phyloP scores from a whole-genome alignment of 2,888 invertebrate genomes.

The Dasysyrphus albostriatus region DNA sequence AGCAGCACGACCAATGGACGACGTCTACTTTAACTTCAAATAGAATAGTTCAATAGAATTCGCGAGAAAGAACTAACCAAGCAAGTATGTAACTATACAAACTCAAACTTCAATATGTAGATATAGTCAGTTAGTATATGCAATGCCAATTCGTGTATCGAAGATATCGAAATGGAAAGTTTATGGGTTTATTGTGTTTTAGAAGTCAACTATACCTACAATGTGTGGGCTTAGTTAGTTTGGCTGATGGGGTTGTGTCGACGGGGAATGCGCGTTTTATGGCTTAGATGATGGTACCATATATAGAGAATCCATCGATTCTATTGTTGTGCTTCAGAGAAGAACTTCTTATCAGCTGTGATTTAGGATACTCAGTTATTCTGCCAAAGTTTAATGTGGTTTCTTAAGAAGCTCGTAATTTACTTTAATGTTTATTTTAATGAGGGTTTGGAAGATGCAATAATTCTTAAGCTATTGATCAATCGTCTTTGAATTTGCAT shows the following conservation, averaged over 20 bases:
- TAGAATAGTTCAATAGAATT: conserved; percentile 37
- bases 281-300: conserved; percentile 4
- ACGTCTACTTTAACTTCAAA: not conserved
- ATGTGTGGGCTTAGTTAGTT: conserved; percentile 29
- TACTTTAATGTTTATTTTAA: conserved; percentile 1
- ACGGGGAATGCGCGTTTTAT: conserved; percentile 26
- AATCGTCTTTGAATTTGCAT: not conserved
- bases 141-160: conserved; percentile 30
- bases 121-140: conserved; percentile 50
- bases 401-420: not conserved
- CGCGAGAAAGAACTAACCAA: not conserved
- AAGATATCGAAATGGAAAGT: conserved; percentile 74
- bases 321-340: conserved; percentile 42
- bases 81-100: not conserved
- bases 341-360: conserved; percentile 60
- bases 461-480: not conserved
- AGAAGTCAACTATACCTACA: conserved; percentile 37
- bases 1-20: conserved; percentile 5
- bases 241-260: not conserved
- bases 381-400: not conserved
- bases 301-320: conserved; percentile 21
- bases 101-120: not conserved
- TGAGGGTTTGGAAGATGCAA: not conserved
- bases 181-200: conserved; percentile 74
- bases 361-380: conserved; percentile 42